Evolutionary conservation across 1,140 invertebrate genomes (phyloP), one percentile per base, ranked within the genome.

Genomic region (Scaptodrosophila lebanonensis): DNA sequence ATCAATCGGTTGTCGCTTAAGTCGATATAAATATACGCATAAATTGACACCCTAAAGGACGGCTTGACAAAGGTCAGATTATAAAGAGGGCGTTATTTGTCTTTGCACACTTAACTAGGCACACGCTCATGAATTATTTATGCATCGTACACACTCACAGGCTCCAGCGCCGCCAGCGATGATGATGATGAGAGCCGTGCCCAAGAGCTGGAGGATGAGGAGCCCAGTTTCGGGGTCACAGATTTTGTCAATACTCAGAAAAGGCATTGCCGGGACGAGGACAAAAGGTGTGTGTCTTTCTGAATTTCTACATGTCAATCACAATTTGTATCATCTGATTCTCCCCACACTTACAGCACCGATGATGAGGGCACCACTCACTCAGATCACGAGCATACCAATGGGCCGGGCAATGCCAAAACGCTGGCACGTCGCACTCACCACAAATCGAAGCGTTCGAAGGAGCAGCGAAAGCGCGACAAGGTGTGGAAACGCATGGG

Each of bases 321-420:
- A 33, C 32, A 33, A 8, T 33, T 5, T 16, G 12, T 38, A 12
- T 3, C 3, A 38, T 38, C 35, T 15, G 8, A 38, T 2, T 2
- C n/a, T 16, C 2, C 9, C 9, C 3, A 33, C 39, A 42, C 5
- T 3, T 12, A 32, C 20, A 66, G 56, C 16, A 82, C 83, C 16
- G 83, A 85, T 40, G 83, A 75, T 32, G 83, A 85, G 54, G 83
- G 51, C 12, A 77, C 65, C 6, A 77, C 69, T 7, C 83, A 85
- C 12, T 85, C 83, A n/a, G 83, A 85, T n/a, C 70, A 71, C 16
- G 83, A 85, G 4, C 11, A 65, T 3, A 32, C 40, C 2, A 76
- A 69, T 40, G 76, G 73, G 3, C 73, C 73, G 0, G 64, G 73
- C 0, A 85, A 83, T 61, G 69, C 82, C 27, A 84, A 84, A 15